Percentiles rank a stretch among this genome's conserved stretches.
phyloP scores from a whole-genome alignment of 2,113 vertebrate genomes.

The Excalfactoria chinensis region DNA sequence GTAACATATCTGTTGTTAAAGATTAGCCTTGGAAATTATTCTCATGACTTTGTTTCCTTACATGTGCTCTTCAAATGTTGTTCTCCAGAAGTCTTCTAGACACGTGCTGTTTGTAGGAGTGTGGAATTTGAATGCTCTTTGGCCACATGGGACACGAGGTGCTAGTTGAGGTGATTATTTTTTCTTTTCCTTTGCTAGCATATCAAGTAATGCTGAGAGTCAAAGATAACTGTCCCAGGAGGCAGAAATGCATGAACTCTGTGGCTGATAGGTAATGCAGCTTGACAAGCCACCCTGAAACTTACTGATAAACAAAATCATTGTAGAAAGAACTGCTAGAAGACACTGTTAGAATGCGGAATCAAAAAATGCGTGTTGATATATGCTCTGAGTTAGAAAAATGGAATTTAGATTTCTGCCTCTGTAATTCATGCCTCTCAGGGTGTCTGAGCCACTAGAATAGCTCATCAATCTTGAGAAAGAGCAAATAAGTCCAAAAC shows the following conservation, averaged over 20 bases:
- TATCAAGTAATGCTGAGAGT: background rate
- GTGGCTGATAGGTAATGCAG: background rate
- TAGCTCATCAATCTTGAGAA: background rate
- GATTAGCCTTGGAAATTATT: background rate
- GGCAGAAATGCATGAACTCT: background rate
- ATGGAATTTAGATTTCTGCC: background rate
- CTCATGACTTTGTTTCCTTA: background rate
- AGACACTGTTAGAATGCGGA: background rate
- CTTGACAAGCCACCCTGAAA: background rate
- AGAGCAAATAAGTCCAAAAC: background rate
- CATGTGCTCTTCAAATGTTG: background rate
- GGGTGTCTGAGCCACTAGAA: background rate
- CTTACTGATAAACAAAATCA: background rate
- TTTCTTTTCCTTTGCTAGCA: background rate
- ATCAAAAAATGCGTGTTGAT: background rate
- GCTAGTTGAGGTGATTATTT: background rate
- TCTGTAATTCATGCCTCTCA: background rate
- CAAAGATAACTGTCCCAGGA: background rate
- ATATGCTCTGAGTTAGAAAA: background rate
- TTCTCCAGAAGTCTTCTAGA: background rate
- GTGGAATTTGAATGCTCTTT: background rate
- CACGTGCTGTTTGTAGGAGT: rapidly evolving
- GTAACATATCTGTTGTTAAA: background rate
- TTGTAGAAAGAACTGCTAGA: background rate
- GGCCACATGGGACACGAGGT: background rate